Evolutionary conservation across 2,113 vertebrate species (phyloP).

Genomic region (Corythornis cristatus): DNA sequence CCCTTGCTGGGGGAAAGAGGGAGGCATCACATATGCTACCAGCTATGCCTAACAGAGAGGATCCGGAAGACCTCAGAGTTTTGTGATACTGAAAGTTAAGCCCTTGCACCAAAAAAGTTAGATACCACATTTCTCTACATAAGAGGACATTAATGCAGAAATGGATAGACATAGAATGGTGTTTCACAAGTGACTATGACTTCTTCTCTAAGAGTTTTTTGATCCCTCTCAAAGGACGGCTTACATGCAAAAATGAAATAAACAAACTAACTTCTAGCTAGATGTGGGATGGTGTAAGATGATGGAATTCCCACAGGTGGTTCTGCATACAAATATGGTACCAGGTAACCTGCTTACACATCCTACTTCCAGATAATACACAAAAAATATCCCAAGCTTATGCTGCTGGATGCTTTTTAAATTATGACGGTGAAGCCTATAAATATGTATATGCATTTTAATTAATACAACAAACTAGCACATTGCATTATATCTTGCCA

Average conservation of each 20-base stretch:
- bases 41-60: neutral
- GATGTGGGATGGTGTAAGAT: neutral
- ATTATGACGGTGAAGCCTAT: neutral
- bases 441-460: conserved; percentile 10
- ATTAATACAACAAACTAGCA: neutral
- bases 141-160: neutral
- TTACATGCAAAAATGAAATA: neutral
- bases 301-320: neutral
- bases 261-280: neutral
- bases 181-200: fast-evolving
- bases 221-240: neutral
- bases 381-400: neutral
- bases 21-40: neutral
- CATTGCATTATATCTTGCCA: neutral
- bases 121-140: neutral
- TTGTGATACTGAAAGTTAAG: neutral
- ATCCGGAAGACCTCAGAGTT: neutral
- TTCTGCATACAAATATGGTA: neutral
- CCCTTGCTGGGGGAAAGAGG: neutral
- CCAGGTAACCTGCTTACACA: neutral
- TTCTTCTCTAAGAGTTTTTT: neutral
- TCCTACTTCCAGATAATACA: neutral
- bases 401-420: neutral
- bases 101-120: neutral
- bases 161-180: neutral